These are phyloP conservation scores for Aldabrachelys gigantea DNA, from an alignment of 2,113 vertebrate species.

Conservation along the genomic window DNA sequence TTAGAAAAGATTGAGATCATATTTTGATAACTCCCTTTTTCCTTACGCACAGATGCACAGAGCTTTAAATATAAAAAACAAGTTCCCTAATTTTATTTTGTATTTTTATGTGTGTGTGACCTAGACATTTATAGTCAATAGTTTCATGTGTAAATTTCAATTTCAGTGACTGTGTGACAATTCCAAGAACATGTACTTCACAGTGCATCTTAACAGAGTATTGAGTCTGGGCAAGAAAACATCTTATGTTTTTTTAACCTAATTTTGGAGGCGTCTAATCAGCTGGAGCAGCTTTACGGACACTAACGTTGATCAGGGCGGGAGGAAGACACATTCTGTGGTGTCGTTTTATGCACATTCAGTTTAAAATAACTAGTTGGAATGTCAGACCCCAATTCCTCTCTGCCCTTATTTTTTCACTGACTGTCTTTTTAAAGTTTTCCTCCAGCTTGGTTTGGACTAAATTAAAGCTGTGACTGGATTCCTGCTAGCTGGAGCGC, in stretches of 20 bases:
- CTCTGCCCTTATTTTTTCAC: not conserved
- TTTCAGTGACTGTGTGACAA: not conserved
- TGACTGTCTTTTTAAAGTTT: not conserved
- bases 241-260: slow-evolving; percentile 32
- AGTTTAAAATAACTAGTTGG: slow-evolving; percentile 22
- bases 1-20: not conserved
- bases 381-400: not conserved
- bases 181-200: not conserved
- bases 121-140: not conserved
- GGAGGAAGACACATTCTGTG: slow-evolving; percentile 40
- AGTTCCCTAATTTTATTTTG: slow-evolving; percentile 47
- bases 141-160: not conserved
- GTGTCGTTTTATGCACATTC: slow-evolving; percentile 32
- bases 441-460: not conserved
- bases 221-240: not conserved
- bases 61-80: slow-evolving; percentile 55
- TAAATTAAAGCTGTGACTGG: not conserved
- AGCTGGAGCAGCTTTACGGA: slow-evolving; percentile 22
- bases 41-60: slow-evolving; percentile 21
- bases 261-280: not conserved
- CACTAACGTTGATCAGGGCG: slow-evolving; percentile 51
- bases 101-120: not conserved
- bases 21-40: not conserved
- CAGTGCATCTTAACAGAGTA: not conserved
- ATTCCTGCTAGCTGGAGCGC: not conserved